These are phyloP conservation scores for Lasius fuliginosus DNA, from an alignment of 2,888 invertebrate species.

Conservation along the genomic window DNA sequence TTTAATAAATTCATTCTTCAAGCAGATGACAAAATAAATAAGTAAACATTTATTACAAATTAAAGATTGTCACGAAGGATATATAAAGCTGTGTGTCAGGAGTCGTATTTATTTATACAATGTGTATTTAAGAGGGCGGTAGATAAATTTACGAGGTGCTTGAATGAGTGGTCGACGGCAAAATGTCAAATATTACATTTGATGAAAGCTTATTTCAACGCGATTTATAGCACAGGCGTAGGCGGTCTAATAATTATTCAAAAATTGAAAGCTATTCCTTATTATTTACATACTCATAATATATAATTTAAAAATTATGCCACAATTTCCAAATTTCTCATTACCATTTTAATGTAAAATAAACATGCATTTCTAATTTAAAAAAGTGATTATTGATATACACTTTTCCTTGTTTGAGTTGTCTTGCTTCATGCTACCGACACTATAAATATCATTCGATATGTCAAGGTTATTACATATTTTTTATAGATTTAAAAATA, in stretches of 20 bases:
- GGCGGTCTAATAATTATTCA: constrained; percentile 46
- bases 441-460: background rate
- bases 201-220: constrained; percentile 26
- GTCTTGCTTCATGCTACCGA: background rate
- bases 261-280: constrained; percentile 37
- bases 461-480: background rate
- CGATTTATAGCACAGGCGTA: constrained; percentile 25
- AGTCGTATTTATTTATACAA: constrained; percentile 23
- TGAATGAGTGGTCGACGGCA: constrained; percentile 44
- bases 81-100: constrained; percentile 12
- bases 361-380: background rate
- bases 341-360: constrained; percentile 1
- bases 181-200: constrained; percentile 42
- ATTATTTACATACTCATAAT: constrained; percentile 12
- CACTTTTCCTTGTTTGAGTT: background rate
- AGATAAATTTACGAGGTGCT: constrained; percentile 60
- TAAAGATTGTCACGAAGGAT: background rate
- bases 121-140: constrained; percentile 41
- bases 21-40: too few species aligned
- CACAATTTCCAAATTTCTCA: background rate
- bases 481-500: background rate
- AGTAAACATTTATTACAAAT: constrained; percentile 1
- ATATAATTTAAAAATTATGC: background rate
- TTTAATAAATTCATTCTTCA: background rate
- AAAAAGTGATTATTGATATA: background rate